Evolutionary conservation across 2,113 vertebrate genomes (phyloP).

Genomic region (Laticauda laticaudata): DNA sequence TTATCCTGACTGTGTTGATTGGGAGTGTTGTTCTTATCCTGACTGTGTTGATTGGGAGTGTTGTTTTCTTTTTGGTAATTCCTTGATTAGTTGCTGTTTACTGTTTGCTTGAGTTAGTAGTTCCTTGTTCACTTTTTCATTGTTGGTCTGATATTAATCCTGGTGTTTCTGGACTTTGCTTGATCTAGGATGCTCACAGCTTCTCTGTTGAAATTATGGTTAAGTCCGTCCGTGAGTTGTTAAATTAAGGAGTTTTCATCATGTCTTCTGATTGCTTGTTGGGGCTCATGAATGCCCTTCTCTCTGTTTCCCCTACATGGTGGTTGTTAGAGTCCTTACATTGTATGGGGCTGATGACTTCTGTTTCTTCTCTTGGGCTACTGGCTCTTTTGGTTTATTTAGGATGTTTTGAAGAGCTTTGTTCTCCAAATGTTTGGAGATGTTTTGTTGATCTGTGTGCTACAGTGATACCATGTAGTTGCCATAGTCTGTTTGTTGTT

Average conservation of each 20-base stretch:
- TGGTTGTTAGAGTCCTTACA: not conserved
- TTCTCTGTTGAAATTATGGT: not conserved
- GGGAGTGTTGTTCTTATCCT: not conserved
- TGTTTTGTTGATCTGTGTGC: not conserved
- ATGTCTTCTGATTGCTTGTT: not conserved
- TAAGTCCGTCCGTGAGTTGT: fast-evolving
- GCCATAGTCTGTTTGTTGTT: not conserved
- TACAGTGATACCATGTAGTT: not conserved
- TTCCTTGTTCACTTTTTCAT: not conserved
- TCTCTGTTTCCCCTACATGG: not conserved
- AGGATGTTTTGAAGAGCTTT: not conserved
- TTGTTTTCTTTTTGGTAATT: not conserved
- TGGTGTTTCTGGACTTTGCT: not conserved
- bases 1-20: not conserved
- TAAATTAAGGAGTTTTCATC: not conserved
- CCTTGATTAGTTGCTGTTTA: not conserved
- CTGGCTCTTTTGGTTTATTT: not conserved
- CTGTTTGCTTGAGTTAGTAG: not conserved
- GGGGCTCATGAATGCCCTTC: not conserved
- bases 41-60: too few relatives aligned
- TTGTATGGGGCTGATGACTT: not conserved
- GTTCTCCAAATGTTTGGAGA: too few relatives aligned
- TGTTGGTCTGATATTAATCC: not conserved
- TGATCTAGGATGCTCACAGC: not conserved
- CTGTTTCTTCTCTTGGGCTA: not conserved